Conservation (phyloP, 1,140 invertebrate species). For the Drosophila nannoptera region DNA sequence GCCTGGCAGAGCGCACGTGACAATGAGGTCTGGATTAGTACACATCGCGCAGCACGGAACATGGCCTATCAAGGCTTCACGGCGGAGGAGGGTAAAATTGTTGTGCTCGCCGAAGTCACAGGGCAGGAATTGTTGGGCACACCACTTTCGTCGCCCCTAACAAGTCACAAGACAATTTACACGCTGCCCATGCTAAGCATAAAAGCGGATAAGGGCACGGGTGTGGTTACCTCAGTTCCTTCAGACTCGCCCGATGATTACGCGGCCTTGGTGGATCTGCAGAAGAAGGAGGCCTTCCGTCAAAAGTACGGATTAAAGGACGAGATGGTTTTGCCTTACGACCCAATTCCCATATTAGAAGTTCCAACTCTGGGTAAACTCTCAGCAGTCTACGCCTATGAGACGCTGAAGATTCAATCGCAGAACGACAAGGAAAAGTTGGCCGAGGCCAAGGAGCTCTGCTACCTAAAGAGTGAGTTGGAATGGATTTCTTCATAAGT, state of each 20-base stretch:
- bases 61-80: conserved; percentile 98
- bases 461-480: conserved; percentile 91
- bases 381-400: conserved; percentile 90
- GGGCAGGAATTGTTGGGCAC: conserved; percentile 91
- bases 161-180: conserved; percentile 91
- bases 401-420: conserved; percentile 96
- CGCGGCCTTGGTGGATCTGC: conserved; percentile 95
- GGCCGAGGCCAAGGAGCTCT: conserved; percentile 95
- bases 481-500: neutral
- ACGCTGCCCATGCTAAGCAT: conserved; percentile 98
- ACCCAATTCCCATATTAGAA: conserved; percentile 93
- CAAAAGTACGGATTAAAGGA: conserved; percentile 96
- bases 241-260: conserved; percentile 99
- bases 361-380: conserved; percentile 94
- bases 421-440: conserved; percentile 98
- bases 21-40: conserved; percentile 93
- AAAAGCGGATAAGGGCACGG: conserved; percentile 98
- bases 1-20: conserved; percentile 86
- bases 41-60: conserved; percentile 92
- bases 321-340: conserved; percentile 89
- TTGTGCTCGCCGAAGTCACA: conserved; percentile 84
- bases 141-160: conserved; percentile 90
- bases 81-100: conserved; percentile 87
- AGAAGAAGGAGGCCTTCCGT: conserved; percentile 95
- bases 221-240: conserved; percentile 98